Conservation (phyloP, 2,797 vertebrate genomes). For the Momotus momota region DNA sequence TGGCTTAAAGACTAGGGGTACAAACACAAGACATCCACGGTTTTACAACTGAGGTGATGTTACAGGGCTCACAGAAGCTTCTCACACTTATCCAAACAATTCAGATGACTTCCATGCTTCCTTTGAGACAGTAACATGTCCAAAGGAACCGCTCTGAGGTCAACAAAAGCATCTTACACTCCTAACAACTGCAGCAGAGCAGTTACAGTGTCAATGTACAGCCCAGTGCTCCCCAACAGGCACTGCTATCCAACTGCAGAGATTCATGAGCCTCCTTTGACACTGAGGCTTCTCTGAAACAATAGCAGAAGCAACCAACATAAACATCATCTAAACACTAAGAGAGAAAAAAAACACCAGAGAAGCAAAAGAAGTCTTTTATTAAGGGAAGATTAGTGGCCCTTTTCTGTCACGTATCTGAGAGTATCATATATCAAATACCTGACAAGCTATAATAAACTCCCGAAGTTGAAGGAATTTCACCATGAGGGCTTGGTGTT, state of each 20-base stretch:
- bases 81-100: conserved; percentile 34
- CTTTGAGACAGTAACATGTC: conserved; percentile 52
- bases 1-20: not conserved
- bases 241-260: conserved; percentile 18
- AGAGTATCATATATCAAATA: conserved; percentile 18
- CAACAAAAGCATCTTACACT: conserved; percentile 33
- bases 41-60: not conserved
- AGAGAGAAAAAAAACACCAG: not conserved
- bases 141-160: conserved; percentile 62
- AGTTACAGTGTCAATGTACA: not conserved
- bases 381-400: not conserved
- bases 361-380: not conserved
- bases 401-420: conserved; percentile 12
- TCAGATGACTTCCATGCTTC: conserved; percentile 37
- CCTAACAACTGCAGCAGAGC: conserved; percentile 44
- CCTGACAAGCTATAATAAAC: not conserved
- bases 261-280: not conserved
- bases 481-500: not conserved
- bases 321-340: not conserved
- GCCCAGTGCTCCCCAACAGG: conserved; percentile 13
- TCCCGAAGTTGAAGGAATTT: not conserved
- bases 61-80: conserved; percentile 13
- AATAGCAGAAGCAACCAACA: not conserved
- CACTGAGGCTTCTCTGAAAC: not conserved
- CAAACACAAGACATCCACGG: not conserved